Percentiles rank a stretch among this genome's conserved stretches.
phyloP scores from a whole-genome alignment of 2,113 vertebrate species.

The Trichomycterus rosablanca region DNA sequence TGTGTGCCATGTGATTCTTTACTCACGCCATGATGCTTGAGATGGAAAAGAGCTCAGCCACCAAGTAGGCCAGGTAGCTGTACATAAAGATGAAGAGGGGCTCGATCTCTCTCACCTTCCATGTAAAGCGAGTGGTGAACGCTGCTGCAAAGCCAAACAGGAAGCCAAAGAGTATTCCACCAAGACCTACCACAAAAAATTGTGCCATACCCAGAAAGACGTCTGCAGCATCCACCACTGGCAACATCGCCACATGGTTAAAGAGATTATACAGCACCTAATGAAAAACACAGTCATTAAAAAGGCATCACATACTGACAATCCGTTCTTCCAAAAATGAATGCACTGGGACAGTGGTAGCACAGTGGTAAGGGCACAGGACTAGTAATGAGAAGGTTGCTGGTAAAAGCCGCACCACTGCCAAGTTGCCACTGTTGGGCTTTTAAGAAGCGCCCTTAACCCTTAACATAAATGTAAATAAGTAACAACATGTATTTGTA shows the following conservation, averaged over 20 bases:
- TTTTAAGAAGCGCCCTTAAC: too few species aligned
- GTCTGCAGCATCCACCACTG: constrained; percentile 80
- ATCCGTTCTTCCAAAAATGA: constrained; percentile 2
- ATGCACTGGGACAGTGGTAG: too few species aligned
- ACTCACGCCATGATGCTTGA: constrained; percentile 99
- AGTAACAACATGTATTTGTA: too few species aligned
- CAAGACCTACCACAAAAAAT: constrained; percentile 88
- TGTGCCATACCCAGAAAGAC: constrained; percentile 85
- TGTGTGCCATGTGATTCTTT: constrained; percentile 7
- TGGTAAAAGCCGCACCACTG: too few species aligned
- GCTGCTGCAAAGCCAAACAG: constrained; percentile 90
- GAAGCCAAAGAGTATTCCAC: constrained; percentile 85
- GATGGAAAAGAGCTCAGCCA: constrained; percentile 90
- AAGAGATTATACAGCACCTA: constrained; percentile 97
- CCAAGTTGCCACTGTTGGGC: too few species aligned
- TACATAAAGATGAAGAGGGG: constrained; percentile 97
- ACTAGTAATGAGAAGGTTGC: too few species aligned
- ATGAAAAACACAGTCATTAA: constrained; percentile 41
- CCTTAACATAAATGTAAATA: too few species aligned
- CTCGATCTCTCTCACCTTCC: constrained; percentile 89
- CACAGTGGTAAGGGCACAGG: too few species aligned
- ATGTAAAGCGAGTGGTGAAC: constrained; percentile 94
- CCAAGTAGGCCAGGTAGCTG: constrained; percentile 93
- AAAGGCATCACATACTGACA: not conserved
- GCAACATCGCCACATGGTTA: constrained; percentile 88